Base-by-base conservation (phyloP, 1,140 invertebrate genomes). In the Drosophila ambigua region DNA sequence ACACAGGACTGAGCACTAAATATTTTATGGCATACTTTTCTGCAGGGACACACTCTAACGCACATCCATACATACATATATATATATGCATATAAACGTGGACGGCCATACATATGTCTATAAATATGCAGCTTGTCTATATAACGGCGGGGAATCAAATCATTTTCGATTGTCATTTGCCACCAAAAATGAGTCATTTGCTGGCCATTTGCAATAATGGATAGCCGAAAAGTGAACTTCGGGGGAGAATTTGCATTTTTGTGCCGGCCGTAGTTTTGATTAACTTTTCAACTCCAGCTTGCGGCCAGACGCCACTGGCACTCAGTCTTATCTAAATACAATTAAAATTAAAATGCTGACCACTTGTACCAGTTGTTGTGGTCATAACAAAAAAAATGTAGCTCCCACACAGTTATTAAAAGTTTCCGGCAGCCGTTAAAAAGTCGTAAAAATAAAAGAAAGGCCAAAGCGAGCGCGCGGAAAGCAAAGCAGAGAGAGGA, bases 251-350 rank as follows among this genome's bases (percentile, higher is more conserved):
- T 69, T 41, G 65, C 49, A 57, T 68, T 20, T 39, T 44, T 11
- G 5, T 7, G 39, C 35, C 4, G 7, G 39, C 11, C 4, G 1
- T 39, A 39, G 11, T 39, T 39, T 39, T 68, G 50, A 69, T 74
- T 76, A 65, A 66, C 72, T 80, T 72, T 72, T 50, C 44, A 31
- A 43, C 45, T 62, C 59, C 16, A 26, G 26, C 31, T 44, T 39
- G 16, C 24, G 26, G 9, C 46, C 13, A 46, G 4, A 48, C 43
- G 50, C 23, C 52, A 67, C 69, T 49, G 49, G 44, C 65, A 73
- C 87, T 78, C 87, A 78, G 64, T 54, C 81, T 85, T 82, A 85
- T 85, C 81, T 71, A 68, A 87, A 87, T 87, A 50, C 81, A 77
- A 85, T 85, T 87, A 77, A 78, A 81, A 72, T 75, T 87, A 74